Base-by-base conservation (phyloP, 1,140 invertebrate genomes). In the Agraylea sexmaculata region DNA sequence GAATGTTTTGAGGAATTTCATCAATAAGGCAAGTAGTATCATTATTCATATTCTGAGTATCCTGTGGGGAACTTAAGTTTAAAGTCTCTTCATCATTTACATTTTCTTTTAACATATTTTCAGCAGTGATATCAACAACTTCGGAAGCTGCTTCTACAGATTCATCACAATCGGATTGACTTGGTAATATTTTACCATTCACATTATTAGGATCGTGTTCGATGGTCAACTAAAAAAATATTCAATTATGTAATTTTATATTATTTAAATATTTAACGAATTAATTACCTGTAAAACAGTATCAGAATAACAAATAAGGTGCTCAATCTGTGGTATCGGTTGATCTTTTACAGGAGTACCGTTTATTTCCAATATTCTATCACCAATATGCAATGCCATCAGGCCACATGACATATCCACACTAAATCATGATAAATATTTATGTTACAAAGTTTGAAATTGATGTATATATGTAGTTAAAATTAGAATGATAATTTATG, bases 331-430 rank as follows among this genome's bases (percentile, higher is more conserved):
- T 46, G 83, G 76, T 29, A 85, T 69, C 1, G 80, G 74, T 40
- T 79, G 75, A 55, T 86, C 82, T 55, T 78, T 80, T 0, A 91
- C 80, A 2, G 86, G 83, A 1, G 83, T 77, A 1, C 89, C 89
- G 70, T 93, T 92, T 11, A 94, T 84, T 70, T 94, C 89, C 33
- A 93, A 64, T 42, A 94, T 90, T 56, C 78, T 71, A 62, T 94
- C 89, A 13, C 89, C 89, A 49, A 93, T 82, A 57, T 87, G 87
- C 23, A 90, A 66, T 10, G 84, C 80, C 70, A 88, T 79, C 13
- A 88, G 62, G 49, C 85, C 83, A 51, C 77, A 77, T 48, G 79
- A 82, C 36, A 83, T 73, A 53, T 89, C 83, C 48, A 90, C 71
- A 55, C 87, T 90, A 60, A 19, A 66, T n/a, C n/a, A n/a, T n/a